These are phyloP conservation scores for Miichthys miiuy DNA, from an alignment of 2,797 vertebrate genomes.

Conservation along the genomic window DNA sequence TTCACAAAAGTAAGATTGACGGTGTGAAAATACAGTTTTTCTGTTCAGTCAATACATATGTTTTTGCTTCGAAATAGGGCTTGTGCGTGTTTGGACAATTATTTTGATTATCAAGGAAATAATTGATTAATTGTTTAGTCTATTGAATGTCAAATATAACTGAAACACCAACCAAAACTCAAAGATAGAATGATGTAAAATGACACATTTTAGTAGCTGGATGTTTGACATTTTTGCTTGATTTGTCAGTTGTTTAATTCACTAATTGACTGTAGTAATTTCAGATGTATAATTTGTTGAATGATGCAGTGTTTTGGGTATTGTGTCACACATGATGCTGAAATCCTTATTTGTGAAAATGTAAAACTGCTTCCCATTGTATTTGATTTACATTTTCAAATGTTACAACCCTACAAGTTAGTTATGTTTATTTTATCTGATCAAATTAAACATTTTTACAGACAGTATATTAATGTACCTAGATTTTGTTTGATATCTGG, in stretches of 20 bases:
- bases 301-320: not conserved
- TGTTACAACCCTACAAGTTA: not conserved
- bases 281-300: not conserved
- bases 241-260: not conserved
- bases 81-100: not conserved
- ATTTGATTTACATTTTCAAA: not conserved
- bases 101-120: not conserved
- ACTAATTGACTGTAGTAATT: not conserved
- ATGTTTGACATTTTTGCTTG: not conserved
- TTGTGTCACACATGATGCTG: not conserved
- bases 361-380: not conserved
- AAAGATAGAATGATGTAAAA: not conserved
- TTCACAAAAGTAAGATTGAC: not conserved
- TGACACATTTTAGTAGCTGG: not conserved
- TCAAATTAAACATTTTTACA: not conserved
- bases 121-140: not conserved
- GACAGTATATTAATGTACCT: not conserved
- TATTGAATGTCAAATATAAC: not conserved
- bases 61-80: not conserved
- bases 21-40: not conserved
- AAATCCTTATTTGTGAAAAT: not conserved
- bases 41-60: not conserved
- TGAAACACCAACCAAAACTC: not conserved
- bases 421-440: not conserved
- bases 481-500: not conserved